These are phyloP conservation scores for Oligia latruncula DNA, from an alignment of 2,888 invertebrate species.

Conservation along the genomic window DNA sequence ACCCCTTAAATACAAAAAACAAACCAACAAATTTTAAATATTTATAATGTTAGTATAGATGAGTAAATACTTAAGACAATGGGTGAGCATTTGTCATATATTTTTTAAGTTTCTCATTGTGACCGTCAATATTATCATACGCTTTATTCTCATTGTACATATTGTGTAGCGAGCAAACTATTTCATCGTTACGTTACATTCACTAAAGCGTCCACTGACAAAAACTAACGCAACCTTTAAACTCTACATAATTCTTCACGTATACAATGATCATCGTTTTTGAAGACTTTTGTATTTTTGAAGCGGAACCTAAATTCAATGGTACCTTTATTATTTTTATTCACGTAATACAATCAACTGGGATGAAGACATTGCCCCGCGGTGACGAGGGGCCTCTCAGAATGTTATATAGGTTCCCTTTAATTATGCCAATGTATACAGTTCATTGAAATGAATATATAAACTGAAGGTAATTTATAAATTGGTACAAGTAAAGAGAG, in stretches of 20 bases:
- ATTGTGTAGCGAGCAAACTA: constrained; percentile 47
- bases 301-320: background rate
- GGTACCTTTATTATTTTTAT: background rate
- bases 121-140: constrained; percentile 21
- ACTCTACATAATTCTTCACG: background rate
- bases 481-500: background rate
- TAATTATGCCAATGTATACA: background rate
- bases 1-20: no score
- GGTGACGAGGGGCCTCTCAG: background rate
- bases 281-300: background rate
- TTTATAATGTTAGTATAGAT: background rate
- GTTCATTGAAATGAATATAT: background rate
- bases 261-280: background rate
- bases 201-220: no score
- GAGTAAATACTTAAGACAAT: constrained; percentile 34
- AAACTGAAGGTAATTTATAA: constrained; percentile 4
- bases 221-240: background rate
- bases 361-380: background rate
- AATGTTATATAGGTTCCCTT: constrained; percentile 8
- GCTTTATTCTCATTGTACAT: constrained; percentile 16
- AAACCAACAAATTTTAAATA: no score
- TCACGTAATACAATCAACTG: background rate
- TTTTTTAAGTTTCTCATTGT: constrained; percentile 47
- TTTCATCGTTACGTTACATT: constrained; percentile 48
- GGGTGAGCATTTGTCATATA: constrained; percentile 22